Conservation (phyloP, 2,797 vertebrate species). For the Diglossa cyanea region DNA sequence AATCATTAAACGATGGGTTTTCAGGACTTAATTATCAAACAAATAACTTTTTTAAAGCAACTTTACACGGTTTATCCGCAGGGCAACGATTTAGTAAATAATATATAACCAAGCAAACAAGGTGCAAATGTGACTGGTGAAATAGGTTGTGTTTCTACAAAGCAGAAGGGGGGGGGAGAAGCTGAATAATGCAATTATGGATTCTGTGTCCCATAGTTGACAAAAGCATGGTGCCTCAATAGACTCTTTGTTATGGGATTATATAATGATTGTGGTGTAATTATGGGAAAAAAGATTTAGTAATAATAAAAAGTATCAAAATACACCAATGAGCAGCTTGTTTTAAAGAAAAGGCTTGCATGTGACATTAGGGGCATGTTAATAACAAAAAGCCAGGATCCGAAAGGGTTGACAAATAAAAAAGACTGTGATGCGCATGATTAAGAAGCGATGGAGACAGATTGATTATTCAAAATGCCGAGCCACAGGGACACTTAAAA, state of each 20-base stretch:
- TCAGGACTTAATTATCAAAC: conserved; percentile 80
- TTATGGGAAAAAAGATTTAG: conserved; percentile 92
- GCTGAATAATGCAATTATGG: conserved; percentile 94
- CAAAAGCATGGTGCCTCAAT: conserved; percentile 96
- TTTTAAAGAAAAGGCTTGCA: conserved; percentile 84
- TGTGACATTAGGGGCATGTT: conserved; percentile 80
- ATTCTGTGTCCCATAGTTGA: conserved; percentile 94
- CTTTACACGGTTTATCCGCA: conserved; percentile 79
- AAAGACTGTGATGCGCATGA: conserved; percentile 79
- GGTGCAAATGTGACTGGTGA: conserved; percentile 77
- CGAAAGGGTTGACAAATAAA: conserved; percentile 84
- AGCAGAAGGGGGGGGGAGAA: conserved; percentile 66
- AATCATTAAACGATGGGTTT: conserved; percentile 75
- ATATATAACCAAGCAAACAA: conserved; percentile 71
- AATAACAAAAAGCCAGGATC: conserved; percentile 79
- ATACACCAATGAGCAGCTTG: conserved; percentile 85
- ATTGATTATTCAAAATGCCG: conserved; percentile 91
- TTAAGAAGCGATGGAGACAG: conserved; percentile 85
- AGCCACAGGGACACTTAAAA: conserved; percentile 86
- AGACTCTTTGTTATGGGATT: conserved; percentile 98
- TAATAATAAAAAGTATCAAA: conserved; percentile 94
- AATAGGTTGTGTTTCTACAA: conserved; percentile 85
- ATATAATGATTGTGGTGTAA: conserved; percentile 99
- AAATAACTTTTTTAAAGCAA: conserved; percentile 89
- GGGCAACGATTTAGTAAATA: conserved; percentile 69